Evolutionary conservation across 2,113 vertebrate species (phyloP).

Genomic region (Deroptyus accipitrinus): DNA sequence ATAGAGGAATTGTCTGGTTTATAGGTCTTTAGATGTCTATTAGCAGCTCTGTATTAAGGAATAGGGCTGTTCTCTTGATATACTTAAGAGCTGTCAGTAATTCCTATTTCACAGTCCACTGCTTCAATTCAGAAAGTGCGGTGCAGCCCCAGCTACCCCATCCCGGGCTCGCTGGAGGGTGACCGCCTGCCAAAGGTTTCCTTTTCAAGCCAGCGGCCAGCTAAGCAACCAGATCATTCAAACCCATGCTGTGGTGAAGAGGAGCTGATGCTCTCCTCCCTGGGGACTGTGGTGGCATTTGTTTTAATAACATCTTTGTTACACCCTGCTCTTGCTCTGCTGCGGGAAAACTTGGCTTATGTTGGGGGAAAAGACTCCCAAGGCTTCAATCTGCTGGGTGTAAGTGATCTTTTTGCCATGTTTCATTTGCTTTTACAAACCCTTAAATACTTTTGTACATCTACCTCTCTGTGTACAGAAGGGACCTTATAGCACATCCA

Average conservation of each 20-base stretch:
- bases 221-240: conserved; percentile 48
- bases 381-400: not conserved
- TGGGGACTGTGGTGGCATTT: not conserved
- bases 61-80: conserved; percentile 81
- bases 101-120: conserved; percentile 84
- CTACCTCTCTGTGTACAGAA: not conserved
- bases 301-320: conserved; percentile 36
- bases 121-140: conserved; percentile 77
- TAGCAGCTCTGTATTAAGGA: conserved; percentile 81
- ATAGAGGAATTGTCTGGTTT: conserved; percentile 85
- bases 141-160: conserved; percentile 74
- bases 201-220: not conserved
- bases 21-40: conserved; percentile 86
- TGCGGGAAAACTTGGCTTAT: rapidly evolving
- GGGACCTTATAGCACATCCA: not conserved
- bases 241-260: not conserved
- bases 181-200: conserved; percentile 60
- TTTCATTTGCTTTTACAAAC: not conserved
- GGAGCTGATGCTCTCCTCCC: not conserved
- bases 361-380: not conserved
- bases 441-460: not conserved
- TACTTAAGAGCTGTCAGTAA: conserved; percentile 82
- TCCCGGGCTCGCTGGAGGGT: conserved; percentile 71
- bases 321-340: not conserved
- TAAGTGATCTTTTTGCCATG: rapidly evolving